Base-by-base conservation (phyloP, 2,797 vertebrate species). In the Tenualosa ilisha region DNA sequence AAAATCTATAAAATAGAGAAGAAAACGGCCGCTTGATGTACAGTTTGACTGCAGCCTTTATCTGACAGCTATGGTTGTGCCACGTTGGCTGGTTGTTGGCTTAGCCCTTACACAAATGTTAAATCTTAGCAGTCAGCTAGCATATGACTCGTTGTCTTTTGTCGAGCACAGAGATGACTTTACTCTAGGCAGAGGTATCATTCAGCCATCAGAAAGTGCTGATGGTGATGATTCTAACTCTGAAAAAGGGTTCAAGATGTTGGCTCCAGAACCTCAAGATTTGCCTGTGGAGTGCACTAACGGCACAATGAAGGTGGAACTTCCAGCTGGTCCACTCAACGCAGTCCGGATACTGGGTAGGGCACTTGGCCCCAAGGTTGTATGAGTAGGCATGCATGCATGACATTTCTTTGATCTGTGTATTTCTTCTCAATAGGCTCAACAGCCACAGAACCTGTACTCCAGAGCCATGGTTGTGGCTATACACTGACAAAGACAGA, bases 61-160 rank as follows among this genome's bases (percentile, higher is more conserved):
- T 20, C 72, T 20, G 40, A 22, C 65, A 72, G 65, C 72, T 40
- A 79, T 79, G 72, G 22, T 79, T 79, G 72, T 79, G 72, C 17
- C 43, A 79, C 17, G 11, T 79, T 79, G 40, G 17, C 7, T 79
- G 43, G 37, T 79, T 20, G 17, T 20, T 37, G 68, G 31, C 3
- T 75, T 75, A 43, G 37, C 72, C 40, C 37, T 46, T 46, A 20
- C 72, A 79, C 72, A 79, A 79, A 22, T 40, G 6, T 43, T 46
- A 46, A 40, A 43, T 46, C 72, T 79, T 79, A 79, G 17, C 17
- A 79, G 72, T 46, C 40, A 79, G 7, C 72, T 79, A 37, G 72
- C 20, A 22, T 46, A 46, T 46, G 72, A 17, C 13, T 20, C 40
- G 6, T 79, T 79, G 46, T 79, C 72, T 17, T 79, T 79, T 46